Evolutionary conservation across 2,888 invertebrate species (phyloP).

Genomic region (Melipona bicolor): DNA sequence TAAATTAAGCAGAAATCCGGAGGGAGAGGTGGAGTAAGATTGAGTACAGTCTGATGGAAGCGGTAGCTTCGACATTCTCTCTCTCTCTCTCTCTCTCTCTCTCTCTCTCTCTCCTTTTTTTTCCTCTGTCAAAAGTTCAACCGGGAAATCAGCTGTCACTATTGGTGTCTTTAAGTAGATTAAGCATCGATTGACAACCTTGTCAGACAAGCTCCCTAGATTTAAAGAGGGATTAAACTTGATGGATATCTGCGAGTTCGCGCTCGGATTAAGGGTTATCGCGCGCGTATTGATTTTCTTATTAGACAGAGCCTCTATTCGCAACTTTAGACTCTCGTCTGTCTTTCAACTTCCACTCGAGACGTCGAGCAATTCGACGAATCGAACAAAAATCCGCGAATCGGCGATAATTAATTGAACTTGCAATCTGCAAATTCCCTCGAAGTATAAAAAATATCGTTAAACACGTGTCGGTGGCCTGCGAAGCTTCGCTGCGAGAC

Average conservation of each 20-base stretch:
- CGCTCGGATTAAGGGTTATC: neutral
- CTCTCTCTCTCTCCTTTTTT: neutral
- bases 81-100: neutral
- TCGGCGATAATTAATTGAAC: too few relatives aligned
- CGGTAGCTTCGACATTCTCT: neutral
- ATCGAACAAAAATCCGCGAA: too few relatives aligned
- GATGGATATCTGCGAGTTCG: neutral
- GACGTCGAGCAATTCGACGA: too few relatives aligned
- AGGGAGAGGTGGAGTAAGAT: neutral
- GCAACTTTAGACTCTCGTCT: too few relatives aligned
- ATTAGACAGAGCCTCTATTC: too few relatives aligned
- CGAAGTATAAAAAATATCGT: neutral
- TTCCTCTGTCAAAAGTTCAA: neutral
- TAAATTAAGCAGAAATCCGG: neutral
- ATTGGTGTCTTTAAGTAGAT: neutral
- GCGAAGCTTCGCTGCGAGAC: neutral
- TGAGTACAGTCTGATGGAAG: neutral
- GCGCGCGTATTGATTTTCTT: too few relatives aligned
- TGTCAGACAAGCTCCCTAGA: neutral
- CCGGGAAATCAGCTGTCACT: neutral
- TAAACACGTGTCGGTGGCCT: neutral
- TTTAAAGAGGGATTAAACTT: neutral
- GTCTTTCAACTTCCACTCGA: too few relatives aligned
- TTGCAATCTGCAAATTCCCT: neutral
- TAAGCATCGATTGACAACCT: neutral